phyloP scores from a whole-genome alignment of 2,797 vertebrate species.

The Schizopygopsis malacanthus region DNA sequence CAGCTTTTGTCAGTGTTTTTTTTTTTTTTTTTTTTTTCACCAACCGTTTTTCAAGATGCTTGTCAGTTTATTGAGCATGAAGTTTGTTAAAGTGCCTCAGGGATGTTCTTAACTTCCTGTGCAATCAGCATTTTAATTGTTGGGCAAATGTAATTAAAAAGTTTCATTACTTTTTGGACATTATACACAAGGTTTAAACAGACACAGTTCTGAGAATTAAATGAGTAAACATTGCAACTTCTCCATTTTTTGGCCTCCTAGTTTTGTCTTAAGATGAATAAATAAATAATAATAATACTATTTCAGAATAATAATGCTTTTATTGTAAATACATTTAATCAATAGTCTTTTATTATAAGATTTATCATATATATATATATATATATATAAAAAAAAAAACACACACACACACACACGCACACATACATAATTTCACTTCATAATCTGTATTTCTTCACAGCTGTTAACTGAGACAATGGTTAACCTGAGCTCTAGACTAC shows the following conservation, averaged over 20 bases:
- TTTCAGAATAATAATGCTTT: too few relatives aligned
- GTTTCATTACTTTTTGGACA: background rate
- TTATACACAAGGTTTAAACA: background rate
- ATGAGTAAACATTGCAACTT: background rate
- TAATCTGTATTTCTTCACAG: slow-evolving; percentile 44
- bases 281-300: too few relatives aligned
- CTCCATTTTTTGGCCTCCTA: too few relatives aligned
- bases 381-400: too few relatives aligned
- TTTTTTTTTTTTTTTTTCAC: background rate
- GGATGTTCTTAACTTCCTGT: slow-evolving; percentile 22
- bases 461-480: slow-evolving; percentile 56
- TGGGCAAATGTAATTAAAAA: slow-evolving; percentile 4
- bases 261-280: background rate
- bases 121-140: slow-evolving; percentile 22
- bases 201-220: background rate
- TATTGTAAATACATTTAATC: too few relatives aligned
- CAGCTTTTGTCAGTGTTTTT: background rate
- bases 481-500: slow-evolving; percentile 60
- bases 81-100: slow-evolving; percentile 41
- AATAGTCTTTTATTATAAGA: too few relatives aligned
- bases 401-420: too few relatives aligned
- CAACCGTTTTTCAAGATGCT: background rate
- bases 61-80: slow-evolving; percentile 43
- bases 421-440: background rate
- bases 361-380: too few relatives aligned